Evolutionary conservation across 2,888 invertebrate species (phyloP).

Genomic region (Petrolisthes cinctipes): DNA sequence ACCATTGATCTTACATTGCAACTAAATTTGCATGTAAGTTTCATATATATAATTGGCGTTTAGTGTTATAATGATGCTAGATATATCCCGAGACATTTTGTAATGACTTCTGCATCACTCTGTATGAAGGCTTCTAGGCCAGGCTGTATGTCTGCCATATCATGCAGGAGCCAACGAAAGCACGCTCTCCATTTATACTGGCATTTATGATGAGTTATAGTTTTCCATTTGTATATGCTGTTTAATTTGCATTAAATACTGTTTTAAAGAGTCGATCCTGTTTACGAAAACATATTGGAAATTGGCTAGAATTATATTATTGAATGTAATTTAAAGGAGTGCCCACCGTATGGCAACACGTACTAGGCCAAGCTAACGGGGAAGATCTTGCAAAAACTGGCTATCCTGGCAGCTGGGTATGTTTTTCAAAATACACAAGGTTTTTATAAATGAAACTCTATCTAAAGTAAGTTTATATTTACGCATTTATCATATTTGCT

Average conservation of each 20-base stretch:
- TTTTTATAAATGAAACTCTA: background rate
- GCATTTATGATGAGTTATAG: background rate
- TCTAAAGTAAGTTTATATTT: background rate
- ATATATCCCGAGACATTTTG: no score
- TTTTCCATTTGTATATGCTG: no score
- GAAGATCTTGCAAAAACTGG: constrained; percentile 62
- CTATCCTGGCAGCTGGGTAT: constrained; percentile 47
- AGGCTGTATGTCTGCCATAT: constrained; percentile 57
- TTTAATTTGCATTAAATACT: no score
- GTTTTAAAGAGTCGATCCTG: no score
- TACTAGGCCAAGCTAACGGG: constrained; percentile 62
- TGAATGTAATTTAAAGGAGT: constrained; percentile 27
- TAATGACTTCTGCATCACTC: constrained; percentile 41
- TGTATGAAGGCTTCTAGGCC: constrained; percentile 59
- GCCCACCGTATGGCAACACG: constrained; percentile 52
- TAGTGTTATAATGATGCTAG: no score
- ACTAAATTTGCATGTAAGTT: no score
- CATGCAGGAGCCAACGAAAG: constrained; percentile 49
- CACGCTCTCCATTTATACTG: constrained; percentile 9
- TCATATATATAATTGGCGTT: no score
- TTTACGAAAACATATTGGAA: background rate
- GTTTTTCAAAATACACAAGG: constrained; percentile 36
- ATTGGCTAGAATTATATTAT: constrained; percentile 8
- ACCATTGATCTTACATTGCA: no score
- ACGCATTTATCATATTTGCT: no score